Evolutionary conservation across 2,113 vertebrate genomes (phyloP), one percentile per base, ranked within the genome.

Genomic region (Protobothrops mucrosquamatus): DNA sequence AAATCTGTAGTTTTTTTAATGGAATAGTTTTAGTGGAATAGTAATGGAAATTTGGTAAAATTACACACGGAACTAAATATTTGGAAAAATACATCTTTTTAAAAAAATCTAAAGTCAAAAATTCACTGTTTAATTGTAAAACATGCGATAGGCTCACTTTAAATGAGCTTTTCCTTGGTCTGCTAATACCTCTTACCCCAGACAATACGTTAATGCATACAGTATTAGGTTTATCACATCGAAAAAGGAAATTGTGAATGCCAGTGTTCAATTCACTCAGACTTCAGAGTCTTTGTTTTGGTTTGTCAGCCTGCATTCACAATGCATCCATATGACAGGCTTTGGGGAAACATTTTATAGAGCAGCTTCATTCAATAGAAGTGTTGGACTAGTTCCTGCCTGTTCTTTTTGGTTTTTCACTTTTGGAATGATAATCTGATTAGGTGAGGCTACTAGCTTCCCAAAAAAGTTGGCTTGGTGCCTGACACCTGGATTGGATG

Each of bases 371-470:
- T 20, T 89, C 85, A 85, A 12, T 55, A 93, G n/a, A 64, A 93
- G 90, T 91, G 91, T 46, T 51, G 92, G 92, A 24, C 55, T 48
- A 10, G 54, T 85, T 91, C 55, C 74, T 93, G 43, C 11, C 92
- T 69, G 91, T 61, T 89, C 87, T 92, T 61, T 88, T 91, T 92
- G 55, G 91, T 86, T 85, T 59, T 90, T 61, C 93, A 26, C 56
- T 92, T 92, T 69, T 88, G 93, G 48, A 89, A 85, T 81, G 81
- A 91, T 86, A 54, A 94, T 93, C 92, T 48, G 69, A 24, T 95
- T 92, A 94, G 89, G 69, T 48, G 94, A 87, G 92, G 69, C 51
- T 46, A 6, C 91, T 94, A 93, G 64, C 52, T 94, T 94, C 88
- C 24, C 7, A 87, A 91, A 74, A 90, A 94, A 92, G 74, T 26